A percentile compares a stretch with the other conserved stretches of the same genome.
phyloP scores from a whole-genome alignment of 92 coral and sea anemone species.

The Phenganax marumi region DNA sequence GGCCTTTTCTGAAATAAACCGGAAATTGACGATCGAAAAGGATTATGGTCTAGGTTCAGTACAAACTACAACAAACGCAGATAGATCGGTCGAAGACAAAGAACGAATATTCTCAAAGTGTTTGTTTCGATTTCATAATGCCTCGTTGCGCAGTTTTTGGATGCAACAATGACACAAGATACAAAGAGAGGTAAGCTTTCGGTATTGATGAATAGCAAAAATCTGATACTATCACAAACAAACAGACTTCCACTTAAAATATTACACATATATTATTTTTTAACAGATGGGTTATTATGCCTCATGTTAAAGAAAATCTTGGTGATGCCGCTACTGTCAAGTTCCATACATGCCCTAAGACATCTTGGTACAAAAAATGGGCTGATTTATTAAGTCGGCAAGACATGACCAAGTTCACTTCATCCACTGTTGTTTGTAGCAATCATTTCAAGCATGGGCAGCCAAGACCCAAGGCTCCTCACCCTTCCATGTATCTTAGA shows the following conservation, averaged over 20 bases:
- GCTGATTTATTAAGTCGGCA: conserved; percentile 30
- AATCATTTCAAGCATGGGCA: not conserved
- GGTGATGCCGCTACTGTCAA: conserved; percentile 30
- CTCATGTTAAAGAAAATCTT: conserved; percentile 38
- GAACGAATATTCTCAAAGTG: not conserved
- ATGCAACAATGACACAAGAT: conserved; percentile 17
- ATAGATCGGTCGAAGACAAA: too few species aligned
- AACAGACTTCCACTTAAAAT: not conserved
- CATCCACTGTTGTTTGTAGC: not conserved
- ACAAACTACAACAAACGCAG: not conserved
- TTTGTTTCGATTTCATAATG: not conserved
- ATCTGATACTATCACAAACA: not conserved
- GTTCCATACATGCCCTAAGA: conserved; percentile 40
- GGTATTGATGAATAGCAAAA: too few species aligned
- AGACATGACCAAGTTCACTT: not conserved
- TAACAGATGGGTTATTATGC: conserved; percentile 34
- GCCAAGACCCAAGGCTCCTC: not conserved
- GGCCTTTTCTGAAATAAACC: conserved; percentile 11
- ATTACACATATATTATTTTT: not conserved
- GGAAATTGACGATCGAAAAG: not conserved
- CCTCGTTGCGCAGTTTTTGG: conserved; percentile 11
- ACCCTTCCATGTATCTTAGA: conserved; percentile 3
- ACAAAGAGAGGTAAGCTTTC: not conserved
- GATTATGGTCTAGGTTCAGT: not conserved
- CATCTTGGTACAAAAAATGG: conserved; percentile 35